Evolutionary conservation across 2,113 vertebrate genomes (phyloP), one percentile per base, ranked within the genome.

Genomic region (Salvelinus alpinus): DNA sequence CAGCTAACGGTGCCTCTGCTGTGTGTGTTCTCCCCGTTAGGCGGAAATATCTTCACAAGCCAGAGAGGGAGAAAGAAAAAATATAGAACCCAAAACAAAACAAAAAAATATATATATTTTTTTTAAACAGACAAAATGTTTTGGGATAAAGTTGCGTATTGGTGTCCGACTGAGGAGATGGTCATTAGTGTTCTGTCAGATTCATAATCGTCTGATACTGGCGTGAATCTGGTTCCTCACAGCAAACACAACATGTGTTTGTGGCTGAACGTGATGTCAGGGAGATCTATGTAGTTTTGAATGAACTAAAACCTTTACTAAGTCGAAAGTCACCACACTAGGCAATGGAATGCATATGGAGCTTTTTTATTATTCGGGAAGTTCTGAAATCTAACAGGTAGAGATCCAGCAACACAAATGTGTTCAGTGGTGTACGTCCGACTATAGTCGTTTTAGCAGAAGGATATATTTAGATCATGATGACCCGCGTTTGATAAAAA

Each of bases 1-100:
- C 95, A 94, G 93, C 95, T 95, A 94, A 95, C 96, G 94, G 95
- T 94, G 94, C 94, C 95, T 94, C 92, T 75, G 74, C 64, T 91
- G 88, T 91, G 89, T 88, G 88, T 94, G 94, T 94, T 94, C 94
- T 94, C 90, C 92, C 92, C 90, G 93, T 90, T 91, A 95, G 93
- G 93, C 93, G 91, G 80, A 90, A 87, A 93, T 87, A 91, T 91
- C 89, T 90, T 86, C 91, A 82, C 73, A 90, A 78, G 83, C 87
- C 84, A 82, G 84, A 54, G 85, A 29, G 54, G 22, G 44, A 64
- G 48, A 75, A 68, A 31, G 1, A 68, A 31, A 1, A 24, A 64
- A 72, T 73, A 66, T 11, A 44, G 38, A 44, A 44, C 38, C 38
- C 38, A 75, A 75, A 0, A 44, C 72, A 72, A 73, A 64, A 73